These are phyloP conservation scores for Apteryx mantelli DNA, from an alignment of 2,113 vertebrate species.

Conservation along the genomic window DNA sequence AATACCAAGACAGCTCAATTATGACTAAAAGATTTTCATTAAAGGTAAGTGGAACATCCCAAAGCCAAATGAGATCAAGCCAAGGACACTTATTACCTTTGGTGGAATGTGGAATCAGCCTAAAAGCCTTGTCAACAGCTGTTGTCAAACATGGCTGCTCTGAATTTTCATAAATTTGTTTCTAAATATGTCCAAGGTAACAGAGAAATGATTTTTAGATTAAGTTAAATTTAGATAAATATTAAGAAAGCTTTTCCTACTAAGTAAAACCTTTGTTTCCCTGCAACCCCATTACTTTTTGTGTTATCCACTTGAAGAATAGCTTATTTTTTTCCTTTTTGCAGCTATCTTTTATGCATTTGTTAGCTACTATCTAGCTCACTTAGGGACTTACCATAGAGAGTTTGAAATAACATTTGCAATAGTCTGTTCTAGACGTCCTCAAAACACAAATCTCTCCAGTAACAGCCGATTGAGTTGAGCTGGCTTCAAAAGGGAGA, in stretches of 20 bases:
- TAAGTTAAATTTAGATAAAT: not conserved
- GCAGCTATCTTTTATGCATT: not conserved
- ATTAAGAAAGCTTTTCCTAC: not conserved
- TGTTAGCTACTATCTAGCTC: not conserved
- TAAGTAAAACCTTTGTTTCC: not conserved
- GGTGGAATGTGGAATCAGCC: not conserved
- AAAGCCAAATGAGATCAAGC: slow-evolving; percentile 61
- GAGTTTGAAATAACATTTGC: not conserved
- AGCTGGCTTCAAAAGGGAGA: not conserved
- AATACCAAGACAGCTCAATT: slow-evolving; percentile 68
- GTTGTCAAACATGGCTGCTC: not conserved
- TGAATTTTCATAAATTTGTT: not conserved
- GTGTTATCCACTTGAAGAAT: not conserved
- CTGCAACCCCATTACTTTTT: not conserved
- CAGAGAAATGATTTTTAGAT: not conserved
- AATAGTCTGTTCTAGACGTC: not conserved
- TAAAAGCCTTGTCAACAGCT: not conserved
- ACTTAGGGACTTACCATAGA: not conserved
- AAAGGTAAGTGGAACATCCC: slow-evolving; percentile 61
- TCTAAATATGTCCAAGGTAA: not conserved
- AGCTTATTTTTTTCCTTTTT: not conserved
- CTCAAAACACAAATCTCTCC: not conserved
- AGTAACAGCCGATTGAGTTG: not conserved
- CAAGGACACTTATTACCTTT: not conserved
- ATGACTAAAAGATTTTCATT: slow-evolving; percentile 63